A percentile compares a stretch with the other conserved stretches of the same genome.
Conservation (phyloP, 2,113 vertebrate genomes). For the Lepidothrix coronata region DNA sequence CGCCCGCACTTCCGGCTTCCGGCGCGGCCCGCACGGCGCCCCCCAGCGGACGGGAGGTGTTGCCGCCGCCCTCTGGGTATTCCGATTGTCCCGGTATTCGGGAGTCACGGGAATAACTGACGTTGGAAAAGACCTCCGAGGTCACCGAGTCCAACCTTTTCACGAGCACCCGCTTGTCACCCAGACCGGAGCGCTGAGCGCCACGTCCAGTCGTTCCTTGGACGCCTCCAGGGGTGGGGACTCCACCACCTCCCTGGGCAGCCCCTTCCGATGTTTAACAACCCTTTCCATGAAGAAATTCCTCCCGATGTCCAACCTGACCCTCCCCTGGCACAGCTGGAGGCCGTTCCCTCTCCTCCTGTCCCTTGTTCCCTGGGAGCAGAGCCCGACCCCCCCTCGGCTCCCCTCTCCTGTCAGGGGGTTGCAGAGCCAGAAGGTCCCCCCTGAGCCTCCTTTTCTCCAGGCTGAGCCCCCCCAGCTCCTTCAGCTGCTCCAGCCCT, state of each 20-base stretch:
- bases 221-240: not conserved
- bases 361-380: too few relatives aligned
- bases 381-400: too few relatives aligned
- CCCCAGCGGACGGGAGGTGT: not conserved
- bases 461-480: too few relatives aligned
- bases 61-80: rapidly evolving
- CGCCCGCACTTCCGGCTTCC: not conserved
- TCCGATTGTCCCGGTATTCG: rapidly evolving
- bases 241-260: not conserved
- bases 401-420: too few relatives aligned
- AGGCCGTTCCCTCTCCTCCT: too few relatives aligned
- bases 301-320: too few relatives aligned
- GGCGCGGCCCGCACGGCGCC: not conserved
- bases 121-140: not conserved
- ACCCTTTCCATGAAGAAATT: too few relatives aligned
- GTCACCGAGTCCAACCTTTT: not conserved
- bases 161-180: not conserved
- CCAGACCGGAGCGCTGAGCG: not conserved
- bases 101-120: too few relatives aligned
- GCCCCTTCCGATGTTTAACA: not conserved
- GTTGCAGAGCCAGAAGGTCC: too few relatives aligned
- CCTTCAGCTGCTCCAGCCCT: too few relatives aligned
- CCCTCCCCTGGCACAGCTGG: too few relatives aligned
- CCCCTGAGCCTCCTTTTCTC: too few relatives aligned
- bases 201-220: not conserved